Evolutionary conservation across 1,140 invertebrate species (phyloP).

Genomic region (Aphelenchoides avenae): DNA sequence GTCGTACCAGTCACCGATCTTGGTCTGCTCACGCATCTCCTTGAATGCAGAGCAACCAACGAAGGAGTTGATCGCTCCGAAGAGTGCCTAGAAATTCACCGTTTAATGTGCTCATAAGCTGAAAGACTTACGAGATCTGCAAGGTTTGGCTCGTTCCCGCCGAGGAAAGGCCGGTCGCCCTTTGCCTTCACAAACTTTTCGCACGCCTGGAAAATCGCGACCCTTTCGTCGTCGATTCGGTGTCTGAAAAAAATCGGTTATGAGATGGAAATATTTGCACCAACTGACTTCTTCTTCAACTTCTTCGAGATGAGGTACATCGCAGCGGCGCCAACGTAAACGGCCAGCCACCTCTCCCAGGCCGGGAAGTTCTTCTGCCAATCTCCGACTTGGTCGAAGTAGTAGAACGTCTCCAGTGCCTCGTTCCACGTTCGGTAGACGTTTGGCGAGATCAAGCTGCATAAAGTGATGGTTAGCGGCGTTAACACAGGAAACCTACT

Average conservation of each 20-base stretch:
- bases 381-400: constrained; percentile 79
- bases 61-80: constrained; percentile 85
- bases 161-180: constrained; percentile 72
- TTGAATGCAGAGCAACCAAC: constrained; percentile 87
- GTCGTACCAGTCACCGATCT: constrained; percentile 35
- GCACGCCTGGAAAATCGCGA: constrained; percentile 80
- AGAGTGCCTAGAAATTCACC: constrained; percentile 73
- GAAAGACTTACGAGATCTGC: no score
- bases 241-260: background rate
- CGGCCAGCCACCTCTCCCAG: constrained; percentile 78
- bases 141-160: constrained; percentile 78
- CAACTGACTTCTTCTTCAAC: constrained; percentile 73
- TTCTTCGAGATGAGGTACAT: constrained; percentile 89
- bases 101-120: no score
- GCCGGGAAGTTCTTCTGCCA: constrained; percentile 82
- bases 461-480: constrained; percentile 11
- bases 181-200: constrained; percentile 65
- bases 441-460: constrained; percentile 81
- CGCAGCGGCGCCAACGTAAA: constrained; percentile 84
- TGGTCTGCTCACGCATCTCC: constrained; percentile 67
- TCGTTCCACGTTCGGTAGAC: constrained; percentile 82
- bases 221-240: constrained; percentile 64
- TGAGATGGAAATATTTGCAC: constrained; percentile 6
- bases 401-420: constrained; percentile 80
- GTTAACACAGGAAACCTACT: constrained; percentile 69